Base-by-base conservation (phyloP, 1,140 invertebrate species). In the Leucophenga varia region DNA sequence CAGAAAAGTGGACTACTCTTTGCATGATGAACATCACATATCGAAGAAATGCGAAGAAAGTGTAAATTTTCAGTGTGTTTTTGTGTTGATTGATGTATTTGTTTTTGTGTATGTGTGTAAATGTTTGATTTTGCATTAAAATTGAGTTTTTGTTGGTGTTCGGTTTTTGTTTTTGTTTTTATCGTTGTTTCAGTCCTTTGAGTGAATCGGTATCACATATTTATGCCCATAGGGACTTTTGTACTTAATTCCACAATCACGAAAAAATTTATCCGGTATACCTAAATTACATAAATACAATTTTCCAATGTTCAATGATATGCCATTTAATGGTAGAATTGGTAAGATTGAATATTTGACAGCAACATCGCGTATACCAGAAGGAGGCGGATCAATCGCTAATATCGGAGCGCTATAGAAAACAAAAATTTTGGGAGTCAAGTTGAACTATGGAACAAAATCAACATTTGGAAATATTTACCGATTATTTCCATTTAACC, bases 211-310 rank as follows among this genome's bases (percentile, higher is more conserved):
- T 78, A 94, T 90, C 57, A 91, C 84, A 77, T 91, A 89, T 77
- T 91, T 89, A 32, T 90, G 86, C 49, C 90, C 90, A 77, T 95
- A 96, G 4, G 92, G 92, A 46, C 91, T 90, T 58, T 82, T 83
- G 75, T 95, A 96, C 25, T 81, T 82, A 48, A 95, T 88, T 31
- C 86, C 86, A 55, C 88, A 81, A 56, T 89, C 84, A 37, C 79
- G 76, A 76, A 89, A 94, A 31, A 93, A 81, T 65, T 83, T 82
- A 46, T 84, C 79, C n/a, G 92, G 91, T 64, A 93, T 82, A 46
- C 87, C 88, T 57, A 95, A 79, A 78, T 94, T 91, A 74, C 89
- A 92, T 43, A 95, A 80, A 77, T 93, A 93, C 46, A 93, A 77
- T 77, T 89, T 87, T 31, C 90, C 90, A 76, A 80, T 72, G 79